Percentiles rank a stretch among this genome's conserved stretches.
Conservation (phyloP, 2,888 invertebrate species). For the Labia minor region DNA sequence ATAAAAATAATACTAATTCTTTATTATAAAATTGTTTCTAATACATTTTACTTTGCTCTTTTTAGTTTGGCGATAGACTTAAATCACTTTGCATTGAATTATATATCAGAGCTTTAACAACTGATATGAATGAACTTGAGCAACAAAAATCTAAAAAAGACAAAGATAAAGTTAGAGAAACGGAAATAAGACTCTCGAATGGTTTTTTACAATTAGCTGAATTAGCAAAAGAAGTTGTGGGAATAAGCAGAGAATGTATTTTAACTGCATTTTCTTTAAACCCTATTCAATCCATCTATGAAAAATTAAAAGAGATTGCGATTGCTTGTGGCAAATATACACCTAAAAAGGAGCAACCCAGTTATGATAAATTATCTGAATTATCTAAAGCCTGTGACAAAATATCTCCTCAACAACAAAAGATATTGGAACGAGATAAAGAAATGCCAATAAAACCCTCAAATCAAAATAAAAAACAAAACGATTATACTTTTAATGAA, state of each 20-base stretch:
- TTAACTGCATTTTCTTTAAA: slow-evolving; percentile 66
- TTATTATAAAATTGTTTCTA: no score
- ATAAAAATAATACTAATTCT: no score
- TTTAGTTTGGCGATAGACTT: slow-evolving; percentile 45
- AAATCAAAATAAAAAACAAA: not conserved
- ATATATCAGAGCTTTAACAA: slow-evolving; percentile 61
- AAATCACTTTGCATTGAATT: slow-evolving; percentile 58
- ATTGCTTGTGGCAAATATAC: slow-evolving; percentile 38
- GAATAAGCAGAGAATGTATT: slow-evolving; percentile 56
- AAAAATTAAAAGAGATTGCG: slow-evolving; percentile 45
- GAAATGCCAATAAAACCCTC: not conserved
- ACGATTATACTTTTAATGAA: not conserved
- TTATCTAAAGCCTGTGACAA: not conserved
- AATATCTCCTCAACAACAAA: slow-evolving; percentile 1
- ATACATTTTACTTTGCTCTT: slow-evolving; percentile 23
- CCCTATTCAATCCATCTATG: slow-evolving; percentile 51
- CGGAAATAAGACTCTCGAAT: slow-evolving; percentile 43
- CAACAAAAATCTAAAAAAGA: slow-evolving; percentile 48
- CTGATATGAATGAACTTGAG: slow-evolving; percentile 66
- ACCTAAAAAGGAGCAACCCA: not conserved
- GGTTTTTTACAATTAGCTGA: slow-evolving; percentile 56
- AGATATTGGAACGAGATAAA: not conserved
- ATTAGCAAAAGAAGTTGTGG: slow-evolving; percentile 46
- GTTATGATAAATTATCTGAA: not conserved
- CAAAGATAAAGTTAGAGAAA: slow-evolving; percentile 41